Percentiles rank a stretch among this genome's conserved stretches.
phyloP scores from a whole-genome alignment of 1,140 invertebrate genomes.

The Asobara japonica region DNA sequence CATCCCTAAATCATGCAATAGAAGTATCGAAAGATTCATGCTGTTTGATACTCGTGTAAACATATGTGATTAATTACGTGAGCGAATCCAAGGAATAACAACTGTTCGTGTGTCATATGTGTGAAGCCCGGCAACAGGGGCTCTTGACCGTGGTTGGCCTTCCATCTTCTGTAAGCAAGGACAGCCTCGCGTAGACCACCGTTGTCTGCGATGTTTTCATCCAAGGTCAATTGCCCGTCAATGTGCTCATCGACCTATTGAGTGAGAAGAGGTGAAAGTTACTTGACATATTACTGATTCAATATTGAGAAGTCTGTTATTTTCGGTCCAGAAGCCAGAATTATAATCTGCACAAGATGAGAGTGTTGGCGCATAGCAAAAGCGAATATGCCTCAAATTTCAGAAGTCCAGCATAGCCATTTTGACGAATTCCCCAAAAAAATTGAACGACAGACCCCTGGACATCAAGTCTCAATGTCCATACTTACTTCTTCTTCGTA shows the following conservation, averaged over 20 bases:
- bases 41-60: neutral
- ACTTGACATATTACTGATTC: too few relatives aligned
- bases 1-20: neutral
- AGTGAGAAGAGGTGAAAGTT: too few relatives aligned
- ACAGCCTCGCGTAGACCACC: conserved; percentile 85
- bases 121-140: conserved; percentile 80
- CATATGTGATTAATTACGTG: conserved; percentile 71
- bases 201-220: conserved; percentile 93
- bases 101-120: conserved; percentile 79
- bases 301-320: too few relatives aligned
- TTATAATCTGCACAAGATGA: too few relatives aligned
- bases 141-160: conserved; percentile 70
- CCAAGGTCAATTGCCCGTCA: conserved; percentile 82
- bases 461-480: neutral
- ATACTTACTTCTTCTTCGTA: conserved; percentile 61
- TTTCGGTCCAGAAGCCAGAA: too few relatives aligned
- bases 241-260: conserved; percentile 69
- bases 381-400: too few relatives aligned
- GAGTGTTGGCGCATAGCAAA: too few relatives aligned
- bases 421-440: neutral
- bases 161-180: conserved; percentile 75
- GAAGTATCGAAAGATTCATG: neutral
- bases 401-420: too few relatives aligned
- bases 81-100: conserved; percentile 90
- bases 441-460: neutral